These are phyloP conservation scores for Acleris emargana DNA, from an alignment of 2,888 invertebrate species.

Conservation along the genomic window DNA sequence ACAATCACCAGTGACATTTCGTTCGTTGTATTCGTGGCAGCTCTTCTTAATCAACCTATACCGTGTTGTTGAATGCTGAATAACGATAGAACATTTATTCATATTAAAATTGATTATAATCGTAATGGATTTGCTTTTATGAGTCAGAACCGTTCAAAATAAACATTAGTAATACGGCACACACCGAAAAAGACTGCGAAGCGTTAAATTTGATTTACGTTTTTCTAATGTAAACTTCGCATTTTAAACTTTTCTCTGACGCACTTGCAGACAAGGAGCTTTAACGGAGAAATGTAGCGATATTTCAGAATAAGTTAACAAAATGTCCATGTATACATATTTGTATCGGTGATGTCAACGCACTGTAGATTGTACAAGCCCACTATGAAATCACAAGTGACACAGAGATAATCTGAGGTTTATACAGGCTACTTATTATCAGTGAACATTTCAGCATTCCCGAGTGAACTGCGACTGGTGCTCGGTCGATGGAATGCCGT, in stretches of 20 bases:
- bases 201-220: constrained; percentile 42
- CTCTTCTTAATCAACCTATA: neutral
- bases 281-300: constrained; percentile 8
- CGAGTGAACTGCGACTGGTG: too few species aligned
- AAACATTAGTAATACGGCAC: constrained; percentile 36
- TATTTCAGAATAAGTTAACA: neutral
- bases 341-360: too few species aligned
- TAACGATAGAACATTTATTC: constrained; percentile 38
- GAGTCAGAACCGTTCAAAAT: constrained; percentile 37
- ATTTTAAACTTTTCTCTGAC: constrained; percentile 34
- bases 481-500: too few species aligned
- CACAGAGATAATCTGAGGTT: too few species aligned
- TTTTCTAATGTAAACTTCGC: constrained; percentile 41
- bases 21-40: too few species aligned
- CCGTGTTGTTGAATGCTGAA: neutral
- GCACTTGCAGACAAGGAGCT: constrained; percentile 20
- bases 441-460: too few species aligned
- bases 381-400: too few species aligned
- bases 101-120: constrained; percentile 36
- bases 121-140: constrained; percentile 34
- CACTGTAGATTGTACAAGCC: too few species aligned
- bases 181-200: constrained; percentile 34
- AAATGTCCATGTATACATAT: too few species aligned
- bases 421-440: too few species aligned
- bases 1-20: too few species aligned